These are phyloP conservation scores for Calliopum simillimum DNA, from an alignment of 2,888 invertebrate genomes.

Conservation along the genomic window DNA sequence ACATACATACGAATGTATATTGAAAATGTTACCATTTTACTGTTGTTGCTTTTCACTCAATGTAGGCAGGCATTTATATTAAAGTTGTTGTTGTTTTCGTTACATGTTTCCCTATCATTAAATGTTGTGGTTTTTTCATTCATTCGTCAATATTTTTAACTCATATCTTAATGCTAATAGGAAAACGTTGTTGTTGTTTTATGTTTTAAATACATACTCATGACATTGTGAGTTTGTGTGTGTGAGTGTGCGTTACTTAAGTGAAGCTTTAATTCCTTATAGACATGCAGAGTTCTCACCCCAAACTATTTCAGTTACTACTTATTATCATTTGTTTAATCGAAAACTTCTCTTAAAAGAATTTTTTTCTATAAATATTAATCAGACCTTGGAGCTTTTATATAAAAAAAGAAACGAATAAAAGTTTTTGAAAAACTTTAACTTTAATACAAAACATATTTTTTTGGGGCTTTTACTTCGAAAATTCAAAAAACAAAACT, in stretches of 20 bases:
- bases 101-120: background rate
- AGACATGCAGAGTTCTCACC: constrained; percentile 1
- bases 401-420: no score
- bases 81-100: constrained; percentile 2
- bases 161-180: constrained; percentile 16
- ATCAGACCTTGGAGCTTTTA: no score
- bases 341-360: background rate
- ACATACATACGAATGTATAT: no score
- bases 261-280: background rate
- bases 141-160: constrained; percentile 5
- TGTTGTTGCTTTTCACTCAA: no score
- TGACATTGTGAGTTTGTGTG: no score
- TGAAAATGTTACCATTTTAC: no score
- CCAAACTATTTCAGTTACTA: background rate
- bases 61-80: no score
- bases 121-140: constrained; percentile 3
- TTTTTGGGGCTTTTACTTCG: no score
- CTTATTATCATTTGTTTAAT: constrained; percentile 9
- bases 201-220: no score
- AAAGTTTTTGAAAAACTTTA: no score
- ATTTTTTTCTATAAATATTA: background rate
- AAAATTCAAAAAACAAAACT: no score
- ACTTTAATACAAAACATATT: no score
- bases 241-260: background rate
- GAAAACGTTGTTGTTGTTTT: background rate